Evolutionary conservation across 2,113 vertebrate species (phyloP), one percentile per base, ranked within the genome.

Genomic region (Chroicocephalus ridibundus): DNA sequence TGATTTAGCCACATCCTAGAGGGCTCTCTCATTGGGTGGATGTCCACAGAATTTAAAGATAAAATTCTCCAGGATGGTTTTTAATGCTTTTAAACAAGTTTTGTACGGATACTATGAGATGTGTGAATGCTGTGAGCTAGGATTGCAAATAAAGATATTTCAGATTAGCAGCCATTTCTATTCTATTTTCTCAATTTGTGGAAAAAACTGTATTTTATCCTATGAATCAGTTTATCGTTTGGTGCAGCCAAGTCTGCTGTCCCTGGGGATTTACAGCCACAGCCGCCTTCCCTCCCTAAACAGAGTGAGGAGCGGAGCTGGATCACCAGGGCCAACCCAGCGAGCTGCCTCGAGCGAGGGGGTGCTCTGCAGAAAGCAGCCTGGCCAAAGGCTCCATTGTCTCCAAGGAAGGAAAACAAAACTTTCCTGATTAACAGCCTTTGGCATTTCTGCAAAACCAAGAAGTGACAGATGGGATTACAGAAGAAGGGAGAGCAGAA

Each of bases 261-360:
- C 25, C 38, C 60, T 36, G 40, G 54, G 47, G 17, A 79, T n/a
- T 38, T 38, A 34, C 66, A 94, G 66, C 24, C 44, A 18, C 15
- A n/a, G 70, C 29, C 1, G 0, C 36, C 14, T 20, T 29, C 46
- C 34, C 38, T 31, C 46, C 32, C 52, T 72, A 54, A 66, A 13
- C 14, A 36, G 47, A 68, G 13, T 1, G 31, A 51, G 42, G 38
- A 66, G 60, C 34, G 78, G 42, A 89, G 34, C 27, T 6, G 8
- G 10, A 38, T 65, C 32, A 40, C 14, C 10, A 14, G 10, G 13
- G n/a, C 40, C 77, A 62, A 4, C 13, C 22, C 72, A 32, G 27
- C 0, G 0, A 66, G 46, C 25, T 75, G 38, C 31, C 31, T 72
- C 1, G 2, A 46, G 31, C 2, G 0, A 70, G 4, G 9, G 22